Conservation (phyloP, 2,888 invertebrate genomes). For the Drosophila maculinotata region DNA sequence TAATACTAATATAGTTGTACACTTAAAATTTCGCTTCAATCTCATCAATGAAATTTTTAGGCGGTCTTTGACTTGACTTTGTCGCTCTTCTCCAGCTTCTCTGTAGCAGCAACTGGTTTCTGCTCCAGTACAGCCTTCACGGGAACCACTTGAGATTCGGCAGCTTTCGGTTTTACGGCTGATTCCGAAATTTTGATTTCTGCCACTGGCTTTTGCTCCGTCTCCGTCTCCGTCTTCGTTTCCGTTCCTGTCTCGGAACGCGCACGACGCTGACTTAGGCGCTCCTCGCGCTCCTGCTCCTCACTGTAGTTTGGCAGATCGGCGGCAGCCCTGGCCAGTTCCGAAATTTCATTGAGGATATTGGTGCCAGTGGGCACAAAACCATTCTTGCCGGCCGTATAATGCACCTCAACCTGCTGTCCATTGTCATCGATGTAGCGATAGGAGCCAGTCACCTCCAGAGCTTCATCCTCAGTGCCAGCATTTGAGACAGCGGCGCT, state of each 20-base stretch:
- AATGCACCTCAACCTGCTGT: conserved; percentile 78
- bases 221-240: not conserved
- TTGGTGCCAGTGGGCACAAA: conserved; percentile 83
- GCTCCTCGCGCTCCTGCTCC: conserved; percentile 52
- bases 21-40: conserved; percentile 20
- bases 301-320: conserved; percentile 67
- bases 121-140: conserved; percentile 48
- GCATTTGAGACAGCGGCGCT: conserved; percentile 63
- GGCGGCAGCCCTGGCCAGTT: conserved; percentile 78
- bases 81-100: conserved; percentile 31
- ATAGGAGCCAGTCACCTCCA: conserved; percentile 82
- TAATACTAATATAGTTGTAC: conserved; percentile 50
- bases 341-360: conserved; percentile 78
- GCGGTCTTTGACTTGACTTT: conserved; percentile 45
- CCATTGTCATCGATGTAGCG: conserved; percentile 83
- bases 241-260: conserved; percentile 51
- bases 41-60: conserved; percentile 25
- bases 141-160: conserved; percentile 51
- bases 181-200: not conserved
- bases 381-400: conserved; percentile 84
- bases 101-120: conserved; percentile 25
- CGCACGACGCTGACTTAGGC: conserved; percentile 46
- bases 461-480: conserved; percentile 81
- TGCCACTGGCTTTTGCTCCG: not conserved
- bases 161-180: conserved; percentile 21